Base-by-base conservation (phyloP, 1,140 invertebrate species). In the Drepana arcuata region DNA sequence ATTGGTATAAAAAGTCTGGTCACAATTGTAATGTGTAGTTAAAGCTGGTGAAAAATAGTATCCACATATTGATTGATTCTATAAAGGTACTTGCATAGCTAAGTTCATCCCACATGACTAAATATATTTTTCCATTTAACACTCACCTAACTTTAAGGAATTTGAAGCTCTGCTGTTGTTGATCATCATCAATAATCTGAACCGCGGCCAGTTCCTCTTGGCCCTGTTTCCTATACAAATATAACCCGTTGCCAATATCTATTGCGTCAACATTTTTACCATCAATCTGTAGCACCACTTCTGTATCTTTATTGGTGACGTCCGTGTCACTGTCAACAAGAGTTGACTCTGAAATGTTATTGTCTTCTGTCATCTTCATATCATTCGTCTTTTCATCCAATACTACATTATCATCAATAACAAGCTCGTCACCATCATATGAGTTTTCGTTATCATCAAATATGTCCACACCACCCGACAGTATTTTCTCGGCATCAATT, bases 371-470 rank as follows among this genome's bases (percentile, higher is more conserved):
- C 18, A 21, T 9, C 9, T 5, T 9, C 9, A 5, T 9, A 21
- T 21, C 18, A 31, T 47, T 57, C 23, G 54, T 34, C 34, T 78
- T 71, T 1, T 66, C 63, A 23, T 74, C 73, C 9, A 60, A 43
- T 4, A 57, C 49, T 3, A 54, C 63, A 49, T 72, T 77, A 27
- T 84, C 83, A 50, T 84, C 83, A 16, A 84, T 84, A 6, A 84
- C 74, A 7, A 84, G 57, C 25, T 84, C 83, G 55, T 81, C 62
- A 11, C 70, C 83, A 55, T 84, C 83, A 45, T 81, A 79, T 0
- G 83, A 84, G 38, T 83, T 83, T 14, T 84, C 78, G 60, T 81
- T 82, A 28, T 83, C 82, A 40, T 84, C 83, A 55, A 84, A 84
- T 34, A 84, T 84, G 37, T 78, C 69, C 4, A 84, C 75, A 34